These are phyloP conservation scores for Empidonax alnorum DNA, from an alignment of 2,113 vertebrate genomes.

Conservation along the genomic window DNA sequence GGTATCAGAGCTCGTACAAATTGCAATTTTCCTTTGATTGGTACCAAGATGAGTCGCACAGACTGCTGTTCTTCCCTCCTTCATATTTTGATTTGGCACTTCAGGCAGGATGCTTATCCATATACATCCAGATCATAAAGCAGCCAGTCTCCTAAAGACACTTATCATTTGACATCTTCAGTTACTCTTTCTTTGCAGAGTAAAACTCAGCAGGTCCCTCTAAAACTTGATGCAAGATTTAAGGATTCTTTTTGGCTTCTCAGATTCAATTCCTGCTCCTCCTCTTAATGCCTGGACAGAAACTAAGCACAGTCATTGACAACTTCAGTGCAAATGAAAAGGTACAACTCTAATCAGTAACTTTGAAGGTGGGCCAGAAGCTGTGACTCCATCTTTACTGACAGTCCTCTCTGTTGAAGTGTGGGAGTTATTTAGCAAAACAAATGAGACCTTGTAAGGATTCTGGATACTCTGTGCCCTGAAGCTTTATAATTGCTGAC, in stretches of 20 bases:
- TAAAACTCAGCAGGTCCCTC: background rate
- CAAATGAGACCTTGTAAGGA: background rate
- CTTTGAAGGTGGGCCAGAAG: background rate
- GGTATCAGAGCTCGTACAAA: background rate
- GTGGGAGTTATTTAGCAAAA: background rate
- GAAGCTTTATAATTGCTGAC: background rate
- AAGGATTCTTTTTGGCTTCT: background rate
- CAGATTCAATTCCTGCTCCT: background rate
- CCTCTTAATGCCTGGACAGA: background rate
- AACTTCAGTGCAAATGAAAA: background rate
- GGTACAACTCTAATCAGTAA: background rate
- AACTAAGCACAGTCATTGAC: background rate
- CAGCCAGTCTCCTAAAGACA: background rate
- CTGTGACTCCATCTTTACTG: background rate
- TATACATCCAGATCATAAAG: background rate
- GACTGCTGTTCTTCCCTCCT: background rate
- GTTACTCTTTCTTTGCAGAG: background rate
- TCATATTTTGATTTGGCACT: background rate
- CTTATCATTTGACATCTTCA: background rate
- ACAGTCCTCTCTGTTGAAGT: background rate
- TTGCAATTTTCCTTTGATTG: background rate
- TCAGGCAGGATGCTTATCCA: background rate
- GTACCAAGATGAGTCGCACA: background rate
- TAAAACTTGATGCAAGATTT: conserved; percentile 2
- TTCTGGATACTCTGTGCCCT: background rate